Percentiles rank a stretch among this genome's conserved stretches.
phyloP scores from a whole-genome alignment of 2,113 vertebrate genomes.

The Tupaia tana region DNA sequence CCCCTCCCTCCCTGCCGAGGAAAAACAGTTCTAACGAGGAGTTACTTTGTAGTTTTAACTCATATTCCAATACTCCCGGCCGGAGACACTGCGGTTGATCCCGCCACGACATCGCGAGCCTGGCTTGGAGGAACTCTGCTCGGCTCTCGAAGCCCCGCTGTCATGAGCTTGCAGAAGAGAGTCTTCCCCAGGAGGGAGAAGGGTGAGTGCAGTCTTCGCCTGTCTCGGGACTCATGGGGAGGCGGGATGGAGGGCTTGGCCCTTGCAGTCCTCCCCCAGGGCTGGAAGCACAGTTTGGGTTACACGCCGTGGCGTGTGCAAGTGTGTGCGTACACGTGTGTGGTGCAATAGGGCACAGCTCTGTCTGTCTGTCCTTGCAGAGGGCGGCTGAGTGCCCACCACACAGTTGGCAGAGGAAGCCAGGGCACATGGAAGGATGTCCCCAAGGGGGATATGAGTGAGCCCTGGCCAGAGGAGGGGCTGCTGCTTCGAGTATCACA shows the following conservation, averaged over 20 bases:
- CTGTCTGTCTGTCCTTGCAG: neutral
- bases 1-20: conserved; percentile 82
- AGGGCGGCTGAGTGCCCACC: neutral
- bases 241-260: neutral
- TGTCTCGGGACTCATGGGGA: neutral
- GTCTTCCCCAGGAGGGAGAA: conserved; percentile 77
- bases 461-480: accelerated
- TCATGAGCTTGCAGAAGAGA: conserved; percentile 82
- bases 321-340: neutral
- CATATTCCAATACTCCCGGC: conserved; percentile 74
- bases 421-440: neutral
- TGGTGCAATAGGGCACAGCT: neutral
- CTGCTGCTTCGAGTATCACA: neutral
- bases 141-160: neutral
- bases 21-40: conserved; percentile 80
- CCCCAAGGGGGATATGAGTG: no score
- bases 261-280: neutral
- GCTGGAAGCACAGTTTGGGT: neutral
- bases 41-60: conserved; percentile 79
- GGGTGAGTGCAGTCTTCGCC: conserved; percentile 83
- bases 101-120: conserved; percentile 58
- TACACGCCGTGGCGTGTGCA: neutral
- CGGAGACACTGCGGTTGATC: conserved; percentile 60
- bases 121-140: conserved; percentile 18
- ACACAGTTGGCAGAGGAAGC: neutral